These are phyloP conservation scores for Sardina pilchardus DNA, from an alignment of 2,113 vertebrate species.

Conservation along the genomic window DNA sequence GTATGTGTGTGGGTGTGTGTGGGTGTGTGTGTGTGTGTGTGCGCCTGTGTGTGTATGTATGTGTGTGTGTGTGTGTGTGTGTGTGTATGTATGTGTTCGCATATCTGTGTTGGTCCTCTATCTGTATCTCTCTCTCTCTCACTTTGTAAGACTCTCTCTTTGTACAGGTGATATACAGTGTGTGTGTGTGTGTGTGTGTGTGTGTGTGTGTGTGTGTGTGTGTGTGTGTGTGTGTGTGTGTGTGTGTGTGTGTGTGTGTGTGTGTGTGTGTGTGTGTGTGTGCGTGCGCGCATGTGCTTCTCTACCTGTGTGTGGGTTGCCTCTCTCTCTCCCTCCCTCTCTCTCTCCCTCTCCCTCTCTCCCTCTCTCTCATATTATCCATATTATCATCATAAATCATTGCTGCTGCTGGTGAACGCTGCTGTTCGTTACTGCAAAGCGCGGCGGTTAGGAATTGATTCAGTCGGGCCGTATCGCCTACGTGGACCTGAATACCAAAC, in stretches of 20 bases:
- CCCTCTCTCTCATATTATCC: constrained; percentile 58
- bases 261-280: background rate
- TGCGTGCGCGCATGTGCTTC: constrained; percentile 3
- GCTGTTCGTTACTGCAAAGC: constrained; percentile 69
- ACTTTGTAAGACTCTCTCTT: no score
- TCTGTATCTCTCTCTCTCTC: no score
- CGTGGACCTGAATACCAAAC: constrained; percentile 59
- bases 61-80: background rate
- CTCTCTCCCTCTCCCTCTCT: constrained; percentile 46
- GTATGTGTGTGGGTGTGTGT: background rate
- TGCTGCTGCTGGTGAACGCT: constrained; percentile 57
- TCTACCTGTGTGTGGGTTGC: constrained; percentile 50
- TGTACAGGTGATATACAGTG: background rate
- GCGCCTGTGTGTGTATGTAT: constrained; percentile 37
- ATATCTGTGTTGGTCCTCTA: background rate
- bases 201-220: constrained; percentile 3
- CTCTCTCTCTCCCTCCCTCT: background rate
- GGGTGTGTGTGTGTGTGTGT: constrained; percentile 17
- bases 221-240: constrained; percentile 22
- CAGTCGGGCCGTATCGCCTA: constrained; percentile 49
- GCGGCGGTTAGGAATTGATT: constrained; percentile 74
- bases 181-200: background rate
- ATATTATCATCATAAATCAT: constrained; percentile 71
- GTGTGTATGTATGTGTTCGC: background rate
- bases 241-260: background rate